Base-by-base conservation (phyloP, 2,888 invertebrate species). In the Orthosia gracilis region DNA sequence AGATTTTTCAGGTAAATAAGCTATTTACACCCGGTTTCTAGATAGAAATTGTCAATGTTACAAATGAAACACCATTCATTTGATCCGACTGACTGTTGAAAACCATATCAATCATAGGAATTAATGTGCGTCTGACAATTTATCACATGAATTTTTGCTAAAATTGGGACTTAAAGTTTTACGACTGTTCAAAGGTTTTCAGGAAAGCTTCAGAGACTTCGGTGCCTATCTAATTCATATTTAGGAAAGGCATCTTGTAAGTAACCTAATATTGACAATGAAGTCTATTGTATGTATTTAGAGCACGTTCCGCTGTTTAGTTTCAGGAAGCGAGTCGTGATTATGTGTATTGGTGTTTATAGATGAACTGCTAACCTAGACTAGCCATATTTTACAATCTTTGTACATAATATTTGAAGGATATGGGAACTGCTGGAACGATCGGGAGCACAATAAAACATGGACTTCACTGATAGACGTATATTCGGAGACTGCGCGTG, bases 301-400 rank as follows among this genome's bases (percentile, higher is more conserved):
- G 47, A 59, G 12, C 31, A 23, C 26, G 45, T 81, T 52, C 50
- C 18, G 66, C 50, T 62, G 55, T 55, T 47, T 47, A 45, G 49
- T 63, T 82, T 69, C 58, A 55, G 70, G 63, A 82, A 79, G 31
- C 45, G 11, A 18, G 15, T 49, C 15, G 55, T 26, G 40, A 50
- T 52, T 45, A n/a, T 68, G 7, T 69, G 13, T 59, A 40, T 59
- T 59, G 52, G 65, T 68, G 64, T 71, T 84, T 71, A 50, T 70
- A 31, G 74, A 70, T 55, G 68, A 40, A 12, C 80, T 80, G 58
- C 9, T 50, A 50, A 66, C 61, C 74, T 45, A 52, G 9, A 55
- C 26, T 26, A 23, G 26, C 23, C 21, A n/a, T 70, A 18, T 15
- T 18, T 40, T 7, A n/a, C 13, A 15, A 23, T 45, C 17, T n/a